Percentiles rank a stretch among this genome's conserved stretches.
These are phyloP conservation scores for Champsocephalus gunnari DNA, from an alignment of 2,797 vertebrate species.

Conservation along the genomic window DNA sequence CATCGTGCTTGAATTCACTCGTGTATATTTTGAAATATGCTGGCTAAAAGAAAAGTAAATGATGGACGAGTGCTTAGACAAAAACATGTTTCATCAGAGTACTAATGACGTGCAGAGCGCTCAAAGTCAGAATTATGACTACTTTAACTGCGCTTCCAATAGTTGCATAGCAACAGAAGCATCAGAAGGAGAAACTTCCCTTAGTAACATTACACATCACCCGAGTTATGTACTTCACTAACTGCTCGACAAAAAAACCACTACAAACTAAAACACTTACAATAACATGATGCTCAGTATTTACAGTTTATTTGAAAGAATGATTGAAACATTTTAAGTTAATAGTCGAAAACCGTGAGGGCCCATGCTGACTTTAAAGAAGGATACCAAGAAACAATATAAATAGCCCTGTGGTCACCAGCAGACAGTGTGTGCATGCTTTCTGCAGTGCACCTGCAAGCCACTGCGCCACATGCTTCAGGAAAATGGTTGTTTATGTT, in stretches of 20 bases:
- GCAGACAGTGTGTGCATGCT: constrained; percentile 21
- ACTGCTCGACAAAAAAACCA: constrained; percentile 2
- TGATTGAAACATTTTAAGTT: not conserved
- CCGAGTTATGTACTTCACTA: constrained; percentile 7
- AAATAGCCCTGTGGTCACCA: constrained; percentile 52
- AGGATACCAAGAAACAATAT: constrained; percentile 29
- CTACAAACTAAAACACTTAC: not conserved
- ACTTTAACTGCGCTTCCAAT: constrained; percentile 45
- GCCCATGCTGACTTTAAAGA: constrained; percentile 28
- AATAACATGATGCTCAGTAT: not conserved
- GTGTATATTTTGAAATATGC: not conserved
- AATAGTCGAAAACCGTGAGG: not conserved
- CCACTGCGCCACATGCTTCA: constrained; percentile 31
- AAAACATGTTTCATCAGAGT: constrained; percentile 33
- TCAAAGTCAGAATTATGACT: constrained; percentile 35
- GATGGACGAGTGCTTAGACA: not conserved
- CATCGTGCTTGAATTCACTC: constrained; percentile 17
- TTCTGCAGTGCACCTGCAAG: constrained; percentile 49
- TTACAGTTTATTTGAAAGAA: not conserved
- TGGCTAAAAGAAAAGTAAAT: not conserved
- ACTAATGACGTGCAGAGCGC: constrained; percentile 11
- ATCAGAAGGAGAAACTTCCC: constrained; percentile 35
- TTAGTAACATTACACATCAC: constrained; percentile 45
- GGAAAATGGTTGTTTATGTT: constrained; percentile 21
- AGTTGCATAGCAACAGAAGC: constrained; percentile 71